Evolutionary conservation across 2,797 vertebrate genomes (phyloP), one percentile per base, ranked within the genome.

Genomic region (Pangasius mekongensis): DNA sequence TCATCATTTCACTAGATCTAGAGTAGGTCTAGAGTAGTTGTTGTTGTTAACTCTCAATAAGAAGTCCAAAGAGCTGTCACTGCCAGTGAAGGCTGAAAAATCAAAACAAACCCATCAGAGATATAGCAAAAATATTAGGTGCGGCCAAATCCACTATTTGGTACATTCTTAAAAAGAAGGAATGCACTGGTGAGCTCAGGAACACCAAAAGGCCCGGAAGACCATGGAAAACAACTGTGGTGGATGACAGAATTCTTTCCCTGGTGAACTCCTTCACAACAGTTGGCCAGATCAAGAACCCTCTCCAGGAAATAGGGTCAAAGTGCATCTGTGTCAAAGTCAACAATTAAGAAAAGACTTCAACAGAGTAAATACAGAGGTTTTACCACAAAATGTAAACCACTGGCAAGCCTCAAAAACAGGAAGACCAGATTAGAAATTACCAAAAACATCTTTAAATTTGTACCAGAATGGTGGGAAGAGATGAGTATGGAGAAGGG

Each of bases 11-110:
- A 43, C 5, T 58, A 74, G 39, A 74, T 73, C 36, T 36, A 36
- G 1, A 24, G 27, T 47, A 74, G 39, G 71, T 76, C 0, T n/a
- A 49, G 73, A 49, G 43, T 74, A 43, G 43, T 43, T 27, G 71
- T 7, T 47, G 39, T 3, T 47, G 20, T 76, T 5, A 49, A 13
- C 11, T 13, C 73, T 49, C 39, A 47, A 6, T 39, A 49, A 30
- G 86, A 90, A 76, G 49, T 88, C 71, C 33, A 90, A 84, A 90
- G 76, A 88, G 58, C 84, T 89, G 88, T 87, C 86, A 88, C 84
- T 90, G 73, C 67, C 78, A 88, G 83, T 91, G 78, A 91, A 89
- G 83, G 74, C 78, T 90, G 66, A 88, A 86, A 90, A 88, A 90
- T 74, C 33, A 58, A 84, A 90, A 87, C 60, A 91, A 92, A 89